Evolutionary conservation across 2,113 vertebrate species (phyloP), one percentile per base, ranked within the genome.

Genomic region (Tachysurus fulvidraco): DNA sequence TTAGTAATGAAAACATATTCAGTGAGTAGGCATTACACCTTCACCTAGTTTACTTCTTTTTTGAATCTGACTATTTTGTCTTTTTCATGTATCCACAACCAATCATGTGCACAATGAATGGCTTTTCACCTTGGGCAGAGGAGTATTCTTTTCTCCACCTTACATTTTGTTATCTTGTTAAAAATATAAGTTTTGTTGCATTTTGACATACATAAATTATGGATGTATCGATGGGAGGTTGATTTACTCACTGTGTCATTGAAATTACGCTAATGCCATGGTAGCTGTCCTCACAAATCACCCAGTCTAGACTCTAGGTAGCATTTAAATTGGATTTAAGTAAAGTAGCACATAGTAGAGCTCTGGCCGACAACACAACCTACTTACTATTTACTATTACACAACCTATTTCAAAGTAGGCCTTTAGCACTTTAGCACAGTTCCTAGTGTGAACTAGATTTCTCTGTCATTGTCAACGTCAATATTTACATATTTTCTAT

Each of bases 261-360:
- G 36, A 82, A 54, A 81, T 83, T 81, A 57, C 83, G n/a, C 46
- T 83, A 78, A 69, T 86, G 46, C 59, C 60, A 52, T 60, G 14
- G 50, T 74, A 89, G 89, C 85, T 62, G 88, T 81, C 67, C 84
- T 44, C 65, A 93, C 91, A 95, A 93, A 94, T 94, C 94, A 94
- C 67, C 85, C 91, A 88, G 94, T 96, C 94, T 95, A 95, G 94
- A 96, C 93, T 93, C 92, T 13, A 50, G 84, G 93, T 93, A 92
- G 90, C 88, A 93, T 90, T 96, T 94, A 95, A 96, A 96, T 96
- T 94, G 94, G 94, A 96, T 96, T 96, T 88, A 93, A 93, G 93
- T 96, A 95, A 94, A 93, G 92, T 86, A 93, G 92, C 88, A 90
- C 93, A 91, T 92, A 92, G 92, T 82, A 90, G 83, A 57, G 83